Percentiles rank a stretch among this genome's conserved stretches.
These are phyloP conservation scores for Tenualosa ilisha DNA, from an alignment of 2,797 vertebrate genomes.

Conservation along the genomic window DNA sequence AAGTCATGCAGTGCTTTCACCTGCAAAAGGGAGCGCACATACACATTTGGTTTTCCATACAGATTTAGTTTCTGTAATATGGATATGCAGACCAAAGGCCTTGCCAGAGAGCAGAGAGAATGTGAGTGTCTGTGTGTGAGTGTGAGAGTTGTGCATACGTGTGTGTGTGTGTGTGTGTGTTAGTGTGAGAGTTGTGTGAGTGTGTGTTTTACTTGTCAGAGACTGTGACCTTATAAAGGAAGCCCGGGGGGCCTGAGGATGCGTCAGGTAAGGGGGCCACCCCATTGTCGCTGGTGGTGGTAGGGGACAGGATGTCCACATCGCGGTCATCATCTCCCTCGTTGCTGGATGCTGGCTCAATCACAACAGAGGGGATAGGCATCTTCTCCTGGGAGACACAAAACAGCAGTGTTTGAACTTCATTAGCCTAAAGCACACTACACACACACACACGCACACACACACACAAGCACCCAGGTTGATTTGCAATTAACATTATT, in stretches of 20 bases:
- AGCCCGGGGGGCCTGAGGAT: slow-evolving; percentile 73
- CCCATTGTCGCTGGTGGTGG: slow-evolving; percentile 59
- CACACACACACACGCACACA: background rate
- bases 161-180: too few relatives aligned
- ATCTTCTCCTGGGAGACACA: slow-evolving; percentile 70
- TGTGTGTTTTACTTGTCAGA: background rate
- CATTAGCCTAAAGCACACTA: background rate
- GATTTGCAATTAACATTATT: too few relatives aligned
- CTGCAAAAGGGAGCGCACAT: slow-evolving; percentile 62
- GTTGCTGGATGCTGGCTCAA: slow-evolving; percentile 94
- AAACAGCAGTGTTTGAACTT: background rate
- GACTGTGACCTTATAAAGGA: slow-evolving; percentile 84
- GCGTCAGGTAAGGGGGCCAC: slow-evolving; percentile 61
- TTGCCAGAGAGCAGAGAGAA: too few relatives aligned
- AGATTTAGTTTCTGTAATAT: background rate
- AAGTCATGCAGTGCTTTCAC: slow-evolving; percentile 94
- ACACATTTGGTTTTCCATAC: background rate
- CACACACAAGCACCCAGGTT: background rate
- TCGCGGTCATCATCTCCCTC: slow-evolving; percentile 87
- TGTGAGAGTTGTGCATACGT: background rate
- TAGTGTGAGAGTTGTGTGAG: background rate
- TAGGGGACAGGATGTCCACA: slow-evolving; percentile 63
- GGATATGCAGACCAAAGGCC: too few relatives aligned
- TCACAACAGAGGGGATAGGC: slow-evolving; percentile 90
- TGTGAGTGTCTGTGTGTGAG: background rate